phyloP scores from a whole-genome alignment of 2,797 vertebrate genomes.

The Malacoraja senta region DNA sequence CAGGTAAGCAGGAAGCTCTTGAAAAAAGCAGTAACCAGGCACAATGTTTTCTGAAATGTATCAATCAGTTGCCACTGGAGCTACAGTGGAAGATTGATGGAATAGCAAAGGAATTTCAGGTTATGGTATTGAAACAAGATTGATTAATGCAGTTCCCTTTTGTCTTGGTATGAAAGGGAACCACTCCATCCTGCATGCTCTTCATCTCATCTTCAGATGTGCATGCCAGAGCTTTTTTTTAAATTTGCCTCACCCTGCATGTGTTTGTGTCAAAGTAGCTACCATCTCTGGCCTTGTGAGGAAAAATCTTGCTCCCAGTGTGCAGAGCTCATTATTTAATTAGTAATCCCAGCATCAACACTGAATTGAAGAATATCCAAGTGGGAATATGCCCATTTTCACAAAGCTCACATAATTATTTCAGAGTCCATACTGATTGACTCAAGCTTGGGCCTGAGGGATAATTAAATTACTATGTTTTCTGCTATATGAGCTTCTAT shows the following conservation, averaged over 20 bases:
- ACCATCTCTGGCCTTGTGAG: background rate
- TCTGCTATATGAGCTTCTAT: background rate
- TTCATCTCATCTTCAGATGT: too few species aligned
- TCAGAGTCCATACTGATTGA: background rate
- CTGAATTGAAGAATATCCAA: conserved; percentile 1
- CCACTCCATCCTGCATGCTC: too few species aligned
- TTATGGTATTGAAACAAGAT: too few species aligned
- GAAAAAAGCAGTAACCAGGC: too few species aligned
- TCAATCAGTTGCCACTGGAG: too few species aligned
- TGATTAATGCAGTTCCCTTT: too few species aligned
- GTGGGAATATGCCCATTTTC: conserved; percentile 13
- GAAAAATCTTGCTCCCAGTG: background rate
- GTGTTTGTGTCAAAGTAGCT: background rate
- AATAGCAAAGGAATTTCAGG: too few species aligned
- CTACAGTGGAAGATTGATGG: too few species aligned
- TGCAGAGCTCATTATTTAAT: conserved; percentile 31
- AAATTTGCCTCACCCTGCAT: background rate
- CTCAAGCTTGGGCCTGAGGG: background rate
- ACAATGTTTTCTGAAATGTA: too few species aligned
- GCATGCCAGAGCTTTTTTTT: too few species aligned
- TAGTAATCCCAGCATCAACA: conserved; percentile 3
- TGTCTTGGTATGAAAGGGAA: too few species aligned
- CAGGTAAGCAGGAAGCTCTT: too few species aligned
- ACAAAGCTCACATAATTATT: background rate
- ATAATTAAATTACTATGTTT: background rate